Evolutionary conservation across 2,113 vertebrate genomes (phyloP), one percentile per base, ranked within the genome.

Genomic region (Lanius ludovicianus): DNA sequence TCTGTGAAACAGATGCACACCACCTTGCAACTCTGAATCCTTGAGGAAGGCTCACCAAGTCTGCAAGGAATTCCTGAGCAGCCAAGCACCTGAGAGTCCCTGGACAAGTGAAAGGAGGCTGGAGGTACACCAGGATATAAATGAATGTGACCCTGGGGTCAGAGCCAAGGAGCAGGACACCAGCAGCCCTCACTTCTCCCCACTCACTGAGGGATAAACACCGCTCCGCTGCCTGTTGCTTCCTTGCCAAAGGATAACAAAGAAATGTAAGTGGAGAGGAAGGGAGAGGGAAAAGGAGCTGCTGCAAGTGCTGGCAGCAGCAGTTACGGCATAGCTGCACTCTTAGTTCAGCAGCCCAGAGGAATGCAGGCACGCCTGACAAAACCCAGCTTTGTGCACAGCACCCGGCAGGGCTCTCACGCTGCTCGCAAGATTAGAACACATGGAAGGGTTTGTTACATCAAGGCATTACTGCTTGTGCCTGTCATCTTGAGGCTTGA

Each of bases 101-200:
- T 2, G 30, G 50, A 18, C 13, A 31, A 59, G 44, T 2, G 18
- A 25, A 46, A 62, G 65, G 39, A 69, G 63, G 56, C 39, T 7
- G 67, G 52, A 53, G 8, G 46, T 1, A 24, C 8, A 44, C 2
- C 1, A 13, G 31, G 27, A 11, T 10, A 18, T 1, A 47, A 39
- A 41, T 0, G 20, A 30, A 14, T 4, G 63, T 4, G n/a, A 49
- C 23, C 7, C 57, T 23, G 39, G 42, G 20, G 7, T 27, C 27
- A n/a, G 14, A 39, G 33, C 21, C 6, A 0, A 55, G 37, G 21
- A 87, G 42, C 55, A 73, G 52, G 52, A 25, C 28, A 37, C 5
- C 63, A 69, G 30, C 74, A 83, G 83, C 28, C n/a, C 33, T 31
- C n/a, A 5, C 6, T 47, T 24, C 73, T 44, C 64, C 63, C 39